phyloP scores from a whole-genome alignment of 1,140 invertebrate genomes.

The Tribolium madens region DNA sequence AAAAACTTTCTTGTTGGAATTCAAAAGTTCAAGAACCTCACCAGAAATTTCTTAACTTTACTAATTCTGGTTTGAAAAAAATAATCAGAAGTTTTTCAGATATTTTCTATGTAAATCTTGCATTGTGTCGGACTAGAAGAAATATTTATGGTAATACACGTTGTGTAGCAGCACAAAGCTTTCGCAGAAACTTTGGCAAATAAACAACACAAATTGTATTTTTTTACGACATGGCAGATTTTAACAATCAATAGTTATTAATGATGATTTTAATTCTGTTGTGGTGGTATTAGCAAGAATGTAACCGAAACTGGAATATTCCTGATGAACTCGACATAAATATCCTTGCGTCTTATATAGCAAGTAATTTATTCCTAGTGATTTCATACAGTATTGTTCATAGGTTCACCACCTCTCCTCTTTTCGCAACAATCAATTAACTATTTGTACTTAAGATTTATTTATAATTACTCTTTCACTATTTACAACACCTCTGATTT shows the following conservation, averaged over 20 bases:
- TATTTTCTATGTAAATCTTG: conserved; percentile 6
- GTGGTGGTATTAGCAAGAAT: neutral
- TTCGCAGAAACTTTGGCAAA: neutral
- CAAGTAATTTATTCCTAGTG: too few relatives aligned
- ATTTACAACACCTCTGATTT: neutral
- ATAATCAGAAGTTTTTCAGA: conserved; percentile 1
- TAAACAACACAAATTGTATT: neutral
- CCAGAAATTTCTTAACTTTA: neutral
- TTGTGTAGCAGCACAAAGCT: neutral
- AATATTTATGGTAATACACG: neutral
- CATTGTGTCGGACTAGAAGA: neutral
- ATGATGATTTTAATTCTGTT: neutral
- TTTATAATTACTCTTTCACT: conserved; percentile 10
- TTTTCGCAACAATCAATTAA: neutral
- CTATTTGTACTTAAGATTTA: neutral
- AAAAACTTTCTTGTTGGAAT: neutral
- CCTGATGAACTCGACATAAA: too few relatives aligned
- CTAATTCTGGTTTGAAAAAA: neutral
- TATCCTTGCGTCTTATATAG: too few relatives aligned
- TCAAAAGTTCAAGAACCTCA: neutral
- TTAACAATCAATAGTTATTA: neutral
- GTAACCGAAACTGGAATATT: neutral
- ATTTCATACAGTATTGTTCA: neutral
- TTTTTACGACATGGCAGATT: neutral
- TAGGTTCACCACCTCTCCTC: neutral